Base-by-base conservation (phyloP, 2,113 vertebrate species). In the Oncorhynchus clarkii region DNA sequence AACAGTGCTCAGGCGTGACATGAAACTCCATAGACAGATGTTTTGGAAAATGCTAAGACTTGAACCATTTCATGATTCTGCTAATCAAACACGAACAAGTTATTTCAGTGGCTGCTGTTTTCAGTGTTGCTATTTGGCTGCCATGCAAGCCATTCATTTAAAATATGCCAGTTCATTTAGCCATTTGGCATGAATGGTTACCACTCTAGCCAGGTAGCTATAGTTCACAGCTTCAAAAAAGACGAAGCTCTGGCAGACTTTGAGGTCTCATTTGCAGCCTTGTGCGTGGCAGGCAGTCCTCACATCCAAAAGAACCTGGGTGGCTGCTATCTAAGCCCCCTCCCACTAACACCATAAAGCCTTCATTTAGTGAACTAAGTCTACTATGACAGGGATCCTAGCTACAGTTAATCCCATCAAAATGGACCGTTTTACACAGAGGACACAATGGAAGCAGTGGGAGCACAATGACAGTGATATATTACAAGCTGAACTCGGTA, bases 201-300 rank as follows among this genome's bases (percentile, higher is more conserved):
- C 18, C 18, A 22, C 9, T 62, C 59, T 3, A 24, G 13, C 59
- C 59, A 62, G 59, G 59, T 62, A 54, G 51, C 51, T 54, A 62
- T 62, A 22, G 59, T 62, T 62, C n/a, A 62, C 59, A 16, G 31
- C 67, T 68, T 68, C 5, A n/a, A 68, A 34, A 34, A 68, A 68
- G 18, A 20, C 20, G 1, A 18, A 34, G 29, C 29, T 68, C 31
- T 68, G 31, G 29, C 67, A 68, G 83, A 89, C 87, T 89, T 79
- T 85, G 80, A 89, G 71, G 51, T 86, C 88, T 86, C 75, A 82
- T 90, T 88, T 88, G 86, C 82, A 82, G 84, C 84, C 84, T 86
- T 77, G 65, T 88, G 72, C 68, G 59, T 83, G 67, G 83, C 67
- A 20, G 67, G 29, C 67, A 8, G 67, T 2, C 31, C 5, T 3